Percentiles rank a stretch among this genome's conserved stretches.
phyloP scores from a whole-genome alignment of 2,113 vertebrate genomes.

The Onychorhynchus coronatus region DNA sequence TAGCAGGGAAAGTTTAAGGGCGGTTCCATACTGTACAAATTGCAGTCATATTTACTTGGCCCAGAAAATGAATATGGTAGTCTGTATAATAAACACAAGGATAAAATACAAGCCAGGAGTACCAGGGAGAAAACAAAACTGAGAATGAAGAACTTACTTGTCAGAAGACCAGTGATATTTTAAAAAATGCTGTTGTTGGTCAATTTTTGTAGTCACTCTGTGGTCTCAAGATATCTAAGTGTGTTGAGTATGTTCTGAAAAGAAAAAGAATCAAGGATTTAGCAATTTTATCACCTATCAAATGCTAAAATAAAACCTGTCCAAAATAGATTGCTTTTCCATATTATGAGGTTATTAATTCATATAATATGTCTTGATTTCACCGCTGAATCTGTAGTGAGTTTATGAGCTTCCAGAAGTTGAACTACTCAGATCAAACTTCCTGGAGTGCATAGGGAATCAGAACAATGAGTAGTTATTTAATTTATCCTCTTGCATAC shows the following conservation, averaged over 20 bases:
- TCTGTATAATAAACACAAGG: not conserved
- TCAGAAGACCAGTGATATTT: not conserved
- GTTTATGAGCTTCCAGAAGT: not conserved
- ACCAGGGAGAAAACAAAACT: not conserved
- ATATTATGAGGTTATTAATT: not conserved
- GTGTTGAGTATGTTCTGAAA: conserved; percentile 30
- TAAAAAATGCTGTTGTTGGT: not conserved
- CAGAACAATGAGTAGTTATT: not conserved
- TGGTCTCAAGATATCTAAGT: not conserved
- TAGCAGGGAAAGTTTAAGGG: not conserved
- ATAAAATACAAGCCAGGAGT: not conserved
- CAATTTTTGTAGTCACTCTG: not conserved
- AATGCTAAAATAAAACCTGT: not conserved
- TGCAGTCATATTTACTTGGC: not conserved
- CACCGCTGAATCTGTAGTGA: not conserved
- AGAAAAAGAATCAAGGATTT: not conserved
- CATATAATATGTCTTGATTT: not conserved
- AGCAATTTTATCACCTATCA: not conserved
- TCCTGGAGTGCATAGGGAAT: not conserved
- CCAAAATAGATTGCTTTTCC: not conserved
- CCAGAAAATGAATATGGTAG: not conserved
- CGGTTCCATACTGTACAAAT: not conserved
- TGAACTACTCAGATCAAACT: not conserved
- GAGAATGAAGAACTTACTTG: conserved; percentile 25
- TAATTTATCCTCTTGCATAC: not conserved